A percentile compares a stretch with the other conserved stretches of the same genome.
phyloP scores from a whole-genome alignment of 92 coral and sea anemone species.

The Diadumene lineata region DNA sequence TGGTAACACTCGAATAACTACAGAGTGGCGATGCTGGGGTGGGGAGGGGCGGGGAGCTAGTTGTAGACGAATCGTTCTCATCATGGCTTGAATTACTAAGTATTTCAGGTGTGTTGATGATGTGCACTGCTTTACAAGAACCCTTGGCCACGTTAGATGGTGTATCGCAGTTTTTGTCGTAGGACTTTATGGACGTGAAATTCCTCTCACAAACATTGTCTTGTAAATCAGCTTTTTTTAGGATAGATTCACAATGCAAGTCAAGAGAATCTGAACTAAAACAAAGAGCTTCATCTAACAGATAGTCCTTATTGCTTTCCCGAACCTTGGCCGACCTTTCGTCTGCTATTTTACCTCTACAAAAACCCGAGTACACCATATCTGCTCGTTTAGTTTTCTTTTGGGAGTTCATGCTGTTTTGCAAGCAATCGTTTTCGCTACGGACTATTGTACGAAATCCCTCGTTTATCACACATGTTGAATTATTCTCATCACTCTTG shows the following conservation, averaged over 20 bases:
- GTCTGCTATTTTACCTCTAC: background rate
- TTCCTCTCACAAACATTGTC: background rate
- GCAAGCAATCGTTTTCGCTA: background rate
- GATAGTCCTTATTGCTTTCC: background rate
- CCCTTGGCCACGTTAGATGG: background rate
- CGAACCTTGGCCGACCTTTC: background rate
- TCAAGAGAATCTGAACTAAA: background rate
- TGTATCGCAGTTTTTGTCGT: background rate
- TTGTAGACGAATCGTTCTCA: background rate
- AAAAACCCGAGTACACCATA: background rate
- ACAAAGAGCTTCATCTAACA: background rate
- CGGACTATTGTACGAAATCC: background rate
- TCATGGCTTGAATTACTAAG: slow-evolving; percentile 6
- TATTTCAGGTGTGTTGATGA: slow-evolving; percentile 31
- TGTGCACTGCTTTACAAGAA: slow-evolving; percentile 5
- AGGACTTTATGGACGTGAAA: background rate
- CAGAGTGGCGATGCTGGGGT: slow-evolving; percentile 23
- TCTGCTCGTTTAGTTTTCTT: background rate
- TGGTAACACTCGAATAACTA: slow-evolving; percentile 33
- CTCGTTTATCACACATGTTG: background rate
- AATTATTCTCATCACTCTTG: background rate
- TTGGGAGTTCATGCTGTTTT: background rate
- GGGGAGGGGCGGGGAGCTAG: slow-evolving; percentile 8
- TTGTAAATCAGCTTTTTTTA: background rate
- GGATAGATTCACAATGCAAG: background rate